Evolutionary conservation across 1,140 invertebrate genomes (phyloP).

Genomic region (Agrilus planipennis): DNA sequence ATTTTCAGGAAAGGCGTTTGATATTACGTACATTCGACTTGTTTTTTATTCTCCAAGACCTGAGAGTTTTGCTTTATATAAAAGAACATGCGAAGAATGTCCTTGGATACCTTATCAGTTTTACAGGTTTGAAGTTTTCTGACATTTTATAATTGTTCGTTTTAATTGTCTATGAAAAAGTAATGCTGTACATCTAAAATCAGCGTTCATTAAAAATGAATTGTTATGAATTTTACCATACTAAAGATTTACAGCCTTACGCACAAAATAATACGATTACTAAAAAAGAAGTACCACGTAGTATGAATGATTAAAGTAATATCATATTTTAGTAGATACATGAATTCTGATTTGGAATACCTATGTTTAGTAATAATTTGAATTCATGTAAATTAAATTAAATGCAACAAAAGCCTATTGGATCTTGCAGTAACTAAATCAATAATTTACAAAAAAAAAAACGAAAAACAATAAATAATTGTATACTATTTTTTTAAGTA

Average conservation of each 20-base stretch:
- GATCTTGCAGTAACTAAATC: too few species aligned
- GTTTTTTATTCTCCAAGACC: slow-evolving; percentile 90
- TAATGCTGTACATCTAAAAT: too few species aligned
- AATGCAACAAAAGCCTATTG: too few species aligned
- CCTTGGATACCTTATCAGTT: slow-evolving; percentile 94
- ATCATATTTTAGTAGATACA: too few species aligned
- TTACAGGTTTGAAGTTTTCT: slow-evolving; percentile 54
- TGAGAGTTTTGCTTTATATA: slow-evolving; percentile 95
- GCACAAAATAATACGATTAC: background rate
- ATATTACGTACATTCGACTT: slow-evolving; percentile 91
- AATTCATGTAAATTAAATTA: too few species aligned
- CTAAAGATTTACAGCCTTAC: background rate
- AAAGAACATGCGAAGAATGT: slow-evolving; percentile 63
- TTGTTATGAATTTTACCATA: too few species aligned
- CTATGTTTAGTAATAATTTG: too few species aligned
- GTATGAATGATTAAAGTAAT: background rate
- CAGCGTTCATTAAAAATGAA: too few species aligned
- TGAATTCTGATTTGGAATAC: too few species aligned
- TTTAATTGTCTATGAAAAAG: background rate
- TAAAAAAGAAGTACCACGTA: background rate
- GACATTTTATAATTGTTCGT: slow-evolving; percentile 7
- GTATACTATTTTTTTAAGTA: too few species aligned
- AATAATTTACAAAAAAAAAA: too few species aligned
- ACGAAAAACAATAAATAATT: too few species aligned
- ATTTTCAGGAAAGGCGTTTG: slow-evolving; percentile 85